Evolutionary conservation across 2,797 vertebrate genomes (phyloP), one percentile per base, ranked within the genome.

Genomic region (Danio aesculapii): DNA sequence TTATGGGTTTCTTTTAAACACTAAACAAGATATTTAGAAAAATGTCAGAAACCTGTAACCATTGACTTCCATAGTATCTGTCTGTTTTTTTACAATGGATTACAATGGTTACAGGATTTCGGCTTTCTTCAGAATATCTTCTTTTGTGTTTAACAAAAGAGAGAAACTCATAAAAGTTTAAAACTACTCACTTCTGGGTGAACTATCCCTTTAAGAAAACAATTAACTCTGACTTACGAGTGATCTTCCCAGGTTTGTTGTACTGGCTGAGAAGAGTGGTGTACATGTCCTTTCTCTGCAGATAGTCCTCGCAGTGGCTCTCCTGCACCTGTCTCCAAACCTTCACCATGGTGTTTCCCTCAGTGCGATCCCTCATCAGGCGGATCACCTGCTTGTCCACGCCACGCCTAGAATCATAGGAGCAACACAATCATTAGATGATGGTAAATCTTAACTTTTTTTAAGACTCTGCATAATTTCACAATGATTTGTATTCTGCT

Each of bases 331-430:
- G 73, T 17, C 58, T 61, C 73, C 73, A 63, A 58, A 66, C 62
- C 50, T 77, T 77, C n/a, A 52, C 4, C 75, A 66, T 77, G 46
- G 75, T 77, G 50, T 77, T 77, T n/a, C 75, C 75, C 64, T 57
- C 39, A 1, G 75, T 55, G n/a, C n/a, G 50, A 11, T 55, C 62
- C 17, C 75, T 77, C 50, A 46, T 19, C 21, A 66, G 62, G 49
- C 39, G 16, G 49, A 57, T 67, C 8, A 77, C 39, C 39, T 67
- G 50, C 75, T 67, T 77, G 41, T 57, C 58, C 19, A 63, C n/a
- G 0, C 75, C 75, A 2, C 21, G 16, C 4, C 61, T 76, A 10
- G n/a, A n/a, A 67, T 13, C 6, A 44, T 10, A 64, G 16, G 30
- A 30, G 30, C 30, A 30, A 30, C 39, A 61, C 46, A 67, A n/a